phyloP scores from a whole-genome alignment of 2,113 vertebrate species.

The Madoqua kirkii region DNA sequence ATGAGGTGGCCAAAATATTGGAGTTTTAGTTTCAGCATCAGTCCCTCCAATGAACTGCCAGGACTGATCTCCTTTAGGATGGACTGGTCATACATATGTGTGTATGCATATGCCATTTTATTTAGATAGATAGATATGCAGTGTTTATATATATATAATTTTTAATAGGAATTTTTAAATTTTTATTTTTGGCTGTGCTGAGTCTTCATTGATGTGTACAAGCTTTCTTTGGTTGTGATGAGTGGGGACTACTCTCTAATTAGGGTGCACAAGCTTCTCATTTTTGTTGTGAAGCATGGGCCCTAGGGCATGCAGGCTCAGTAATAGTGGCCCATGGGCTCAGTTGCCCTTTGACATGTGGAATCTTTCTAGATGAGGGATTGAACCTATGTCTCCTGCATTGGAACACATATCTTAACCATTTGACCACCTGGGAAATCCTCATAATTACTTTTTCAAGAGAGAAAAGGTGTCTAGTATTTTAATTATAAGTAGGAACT shows the following conservation, averaged over 20 bases:
- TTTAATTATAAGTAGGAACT: slow-evolving; percentile 19
- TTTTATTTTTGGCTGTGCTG: background rate
- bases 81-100: background rate
- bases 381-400: background rate
- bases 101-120: background rate
- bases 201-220: background rate
- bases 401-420: background rate
- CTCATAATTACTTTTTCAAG: slow-evolving; percentile 32
- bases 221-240: background rate
- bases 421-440: background rate
- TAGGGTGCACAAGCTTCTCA: background rate
- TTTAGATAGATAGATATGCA: background rate
- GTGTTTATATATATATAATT: background rate
- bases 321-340: background rate
- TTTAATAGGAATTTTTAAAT: background rate
- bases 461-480: background rate
- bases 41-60: too few relatives aligned
- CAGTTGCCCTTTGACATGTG: background rate
- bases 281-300: background rate
- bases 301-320: background rate
- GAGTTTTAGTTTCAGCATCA: too few relatives aligned
- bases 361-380: background rate
- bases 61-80: too few relatives aligned
- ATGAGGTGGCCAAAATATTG: too few relatives aligned
- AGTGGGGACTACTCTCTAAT: background rate